These are phyloP conservation scores for Carcinoscorpius rotundicauda DNA, from an alignment of 1,140 invertebrate species.

Conservation along the genomic window DNA sequence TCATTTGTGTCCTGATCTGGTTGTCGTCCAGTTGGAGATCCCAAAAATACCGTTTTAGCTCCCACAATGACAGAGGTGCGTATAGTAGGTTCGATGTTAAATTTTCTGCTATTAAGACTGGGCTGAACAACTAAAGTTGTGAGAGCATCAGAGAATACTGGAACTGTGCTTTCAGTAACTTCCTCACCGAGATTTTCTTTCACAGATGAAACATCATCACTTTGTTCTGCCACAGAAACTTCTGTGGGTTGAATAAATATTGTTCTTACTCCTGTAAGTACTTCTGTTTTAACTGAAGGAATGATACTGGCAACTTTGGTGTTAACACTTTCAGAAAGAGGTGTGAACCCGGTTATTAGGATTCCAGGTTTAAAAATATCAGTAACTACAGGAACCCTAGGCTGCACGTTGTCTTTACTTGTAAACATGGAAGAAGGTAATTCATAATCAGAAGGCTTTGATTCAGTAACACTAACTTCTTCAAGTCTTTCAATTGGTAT, in stretches of 20 bases:
- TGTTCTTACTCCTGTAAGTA: too few species aligned
- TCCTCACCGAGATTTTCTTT: neutral
- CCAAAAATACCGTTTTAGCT: slow-evolving; percentile 22
- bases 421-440: too few species aligned
- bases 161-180: neutral
- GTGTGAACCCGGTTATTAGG: slow-evolving; percentile 16
- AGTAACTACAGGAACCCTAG: neutral
- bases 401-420: too few species aligned
- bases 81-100: neutral
- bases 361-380: slow-evolving; percentile 3
- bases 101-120: too few species aligned
- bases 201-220: too few species aligned
- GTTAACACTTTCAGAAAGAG: neutral
- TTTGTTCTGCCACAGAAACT: too few species aligned
- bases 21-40: slow-evolving; percentile 10
- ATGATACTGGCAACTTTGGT: too few species aligned
- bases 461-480: too few species aligned
- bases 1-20: neutral
- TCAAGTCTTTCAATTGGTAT: slow-evolving; percentile 1
- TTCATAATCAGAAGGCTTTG: too few species aligned
- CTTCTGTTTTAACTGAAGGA: too few species aligned
- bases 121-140: neutral
- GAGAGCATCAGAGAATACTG: neutral
- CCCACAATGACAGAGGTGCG: slow-evolving; percentile 19
- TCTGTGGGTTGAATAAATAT: too few species aligned